Conservation (phyloP, 1,140 invertebrate genomes). For the Aethina tumida region DNA sequence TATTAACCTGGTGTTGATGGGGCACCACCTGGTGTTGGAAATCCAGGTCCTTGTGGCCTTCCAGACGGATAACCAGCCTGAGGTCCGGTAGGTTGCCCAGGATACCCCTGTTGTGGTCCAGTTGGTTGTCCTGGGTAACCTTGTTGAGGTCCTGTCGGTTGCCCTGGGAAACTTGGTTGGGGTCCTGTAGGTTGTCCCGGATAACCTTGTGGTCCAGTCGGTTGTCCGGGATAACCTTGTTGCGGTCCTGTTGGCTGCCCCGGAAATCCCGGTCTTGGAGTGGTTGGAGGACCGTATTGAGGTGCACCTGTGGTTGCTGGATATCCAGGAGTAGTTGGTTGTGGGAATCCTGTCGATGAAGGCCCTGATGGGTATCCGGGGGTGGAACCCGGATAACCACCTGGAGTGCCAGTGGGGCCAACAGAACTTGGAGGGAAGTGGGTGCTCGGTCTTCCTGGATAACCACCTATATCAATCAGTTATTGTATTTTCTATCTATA, state of each 20-base stretch:
- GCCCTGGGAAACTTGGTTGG: conserved; percentile 17
- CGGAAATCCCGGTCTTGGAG: conserved; percentile 11
- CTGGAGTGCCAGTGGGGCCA: not conserved
- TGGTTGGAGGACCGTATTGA: conserved; percentile 2
- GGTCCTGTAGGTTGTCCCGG: conserved; percentile 22
- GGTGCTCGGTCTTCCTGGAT: conserved; percentile 12
- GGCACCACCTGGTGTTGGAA: conserved; percentile 3
- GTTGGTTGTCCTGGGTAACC: conserved; percentile 5
- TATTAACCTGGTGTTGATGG: no score
- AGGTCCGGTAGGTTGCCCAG: conserved; percentile 21
- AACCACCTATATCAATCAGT: conserved; percentile 8
- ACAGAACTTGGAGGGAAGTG: conserved; percentile 1
- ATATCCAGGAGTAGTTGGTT: conserved; percentile 21
- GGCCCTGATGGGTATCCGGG: not conserved
- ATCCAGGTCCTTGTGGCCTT: conserved; percentile 9
- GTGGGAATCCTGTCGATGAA: conserved; percentile 6
- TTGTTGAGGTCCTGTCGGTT: conserved; percentile 23
- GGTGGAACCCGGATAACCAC: conserved; percentile 9
- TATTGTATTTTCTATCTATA: no score
- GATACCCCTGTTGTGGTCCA: conserved; percentile 8
- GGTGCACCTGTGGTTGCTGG: conserved; percentile 21
- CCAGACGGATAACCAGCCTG: conserved; percentile 10
- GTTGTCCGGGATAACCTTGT: conserved; percentile 10
- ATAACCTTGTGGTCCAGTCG: conserved; percentile 6
- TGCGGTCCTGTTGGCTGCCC: conserved; percentile 20